phyloP scores from a whole-genome alignment of 2,797 vertebrate species.

The Anguilla anguilla region DNA sequence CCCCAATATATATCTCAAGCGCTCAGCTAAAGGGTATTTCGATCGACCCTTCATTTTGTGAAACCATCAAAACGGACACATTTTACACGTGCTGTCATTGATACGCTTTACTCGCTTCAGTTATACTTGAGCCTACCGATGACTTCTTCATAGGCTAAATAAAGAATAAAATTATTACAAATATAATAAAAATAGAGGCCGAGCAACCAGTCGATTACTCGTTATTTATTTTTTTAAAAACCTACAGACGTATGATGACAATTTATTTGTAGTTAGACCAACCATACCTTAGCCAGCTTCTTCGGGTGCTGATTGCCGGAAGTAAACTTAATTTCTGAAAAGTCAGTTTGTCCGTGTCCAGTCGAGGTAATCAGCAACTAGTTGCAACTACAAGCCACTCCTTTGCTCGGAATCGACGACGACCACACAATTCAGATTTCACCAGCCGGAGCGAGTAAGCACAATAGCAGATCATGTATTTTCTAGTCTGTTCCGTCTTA shows the following conservation, averaged over 20 bases:
- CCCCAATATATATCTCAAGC: not conserved
- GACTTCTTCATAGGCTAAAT: too few relatives aligned
- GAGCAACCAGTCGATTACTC: not conserved
- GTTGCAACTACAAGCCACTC: constrained; percentile 53
- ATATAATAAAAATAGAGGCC: not conserved
- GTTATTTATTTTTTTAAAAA: not conserved
- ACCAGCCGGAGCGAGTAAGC: constrained; percentile 32
- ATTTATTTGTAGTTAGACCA: not conserved
- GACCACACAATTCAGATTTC: not conserved
- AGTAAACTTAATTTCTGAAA: not conserved
- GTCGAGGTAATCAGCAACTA: constrained; percentile 51
- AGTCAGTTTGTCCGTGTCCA: constrained; percentile 18
- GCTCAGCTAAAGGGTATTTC: too few relatives aligned
- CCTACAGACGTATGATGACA: not conserved
- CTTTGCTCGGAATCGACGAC: constrained; percentile 38
- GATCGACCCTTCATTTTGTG: not conserved
- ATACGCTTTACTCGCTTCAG: not conserved
- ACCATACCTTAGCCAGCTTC: not conserved
- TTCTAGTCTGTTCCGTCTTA: not conserved
- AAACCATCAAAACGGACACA: not conserved
- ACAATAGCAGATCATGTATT: not conserved
- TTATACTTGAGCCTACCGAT: not conserved
- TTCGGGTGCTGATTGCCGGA: constrained; percentile 21
- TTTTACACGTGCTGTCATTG: not conserved
- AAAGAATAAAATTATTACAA: not conserved